phyloP scores from a whole-genome alignment of 2,113 vertebrate species.

The Dolichotis patagonum region DNA sequence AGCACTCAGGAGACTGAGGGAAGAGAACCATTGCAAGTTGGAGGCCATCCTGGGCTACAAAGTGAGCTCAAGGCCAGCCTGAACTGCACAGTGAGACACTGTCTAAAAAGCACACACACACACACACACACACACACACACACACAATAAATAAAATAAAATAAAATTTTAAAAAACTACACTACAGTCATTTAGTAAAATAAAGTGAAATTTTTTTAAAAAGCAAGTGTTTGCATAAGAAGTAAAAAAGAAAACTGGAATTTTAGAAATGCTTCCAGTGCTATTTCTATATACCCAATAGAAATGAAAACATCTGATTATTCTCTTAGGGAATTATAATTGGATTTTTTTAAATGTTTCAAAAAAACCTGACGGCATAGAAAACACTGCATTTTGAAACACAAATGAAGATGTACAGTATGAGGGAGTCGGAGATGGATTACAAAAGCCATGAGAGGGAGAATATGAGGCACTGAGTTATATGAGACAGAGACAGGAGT shows the following conservation, averaged over 20 bases:
- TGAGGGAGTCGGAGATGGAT: not conserved
- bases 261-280: not conserved
- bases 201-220: not conserved
- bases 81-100: too few species aligned
- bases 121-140: too few species aligned
- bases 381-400: not conserved
- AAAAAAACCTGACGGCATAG: not conserved
- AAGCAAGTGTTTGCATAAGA: not conserved
- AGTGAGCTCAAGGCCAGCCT: too few species aligned
- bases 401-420: not conserved
- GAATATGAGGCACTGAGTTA: not conserved
- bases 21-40: too few species aligned
- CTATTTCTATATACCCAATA: not conserved
- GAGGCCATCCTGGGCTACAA: too few species aligned
- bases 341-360: not conserved
- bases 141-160: too few species aligned
- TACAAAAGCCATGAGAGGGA: not conserved
- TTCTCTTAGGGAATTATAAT: not conserved
- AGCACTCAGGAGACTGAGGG: too few species aligned
- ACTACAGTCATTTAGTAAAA: not conserved
- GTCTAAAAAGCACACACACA: too few species aligned
- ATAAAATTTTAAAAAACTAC: too few species aligned
- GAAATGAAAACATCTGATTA: not conserved
- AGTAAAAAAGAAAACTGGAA: not conserved
- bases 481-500: not conserved